phyloP scores from a whole-genome alignment of 2,113 vertebrate genomes.

The Heloderma charlesbogerti region DNA sequence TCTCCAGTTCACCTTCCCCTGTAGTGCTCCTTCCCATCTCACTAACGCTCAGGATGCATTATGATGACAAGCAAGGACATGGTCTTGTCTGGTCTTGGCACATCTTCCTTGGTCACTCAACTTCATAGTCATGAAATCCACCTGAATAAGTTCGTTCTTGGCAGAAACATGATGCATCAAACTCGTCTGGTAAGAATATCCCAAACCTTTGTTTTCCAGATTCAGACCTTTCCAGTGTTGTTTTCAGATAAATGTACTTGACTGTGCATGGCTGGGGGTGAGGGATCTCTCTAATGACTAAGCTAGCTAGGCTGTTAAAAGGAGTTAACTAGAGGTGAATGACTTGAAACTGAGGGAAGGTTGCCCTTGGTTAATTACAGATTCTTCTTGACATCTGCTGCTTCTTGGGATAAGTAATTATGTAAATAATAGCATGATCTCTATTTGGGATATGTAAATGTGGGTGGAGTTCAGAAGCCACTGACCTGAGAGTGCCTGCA shows the following conservation, averaged over 20 bases:
- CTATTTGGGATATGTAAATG: not conserved
- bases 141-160: not conserved
- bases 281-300: not conserved
- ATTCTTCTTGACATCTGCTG: constrained; percentile 12
- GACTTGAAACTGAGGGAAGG: constrained; percentile 3
- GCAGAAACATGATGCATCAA: no score
- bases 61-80: not conserved
- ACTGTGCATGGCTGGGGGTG: not conserved
- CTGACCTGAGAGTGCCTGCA: not conserved
- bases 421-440: not conserved
- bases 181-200: not conserved
- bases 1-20: not conserved
- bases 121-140: not conserved
- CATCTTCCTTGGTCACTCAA: not conserved
- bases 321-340: constrained; percentile 2
- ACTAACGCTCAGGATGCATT: not conserved
- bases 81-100: not conserved
- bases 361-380: not conserved
- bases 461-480: not conserved
- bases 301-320: not conserved
- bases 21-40: not conserved
- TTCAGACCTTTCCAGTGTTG: not conserved
- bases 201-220: not conserved
- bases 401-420: constrained; percentile 27
- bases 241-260: not conserved